Conservation (phyloP, 2,113 vertebrate species). For the Coryphaenoides rupestris region DNA sequence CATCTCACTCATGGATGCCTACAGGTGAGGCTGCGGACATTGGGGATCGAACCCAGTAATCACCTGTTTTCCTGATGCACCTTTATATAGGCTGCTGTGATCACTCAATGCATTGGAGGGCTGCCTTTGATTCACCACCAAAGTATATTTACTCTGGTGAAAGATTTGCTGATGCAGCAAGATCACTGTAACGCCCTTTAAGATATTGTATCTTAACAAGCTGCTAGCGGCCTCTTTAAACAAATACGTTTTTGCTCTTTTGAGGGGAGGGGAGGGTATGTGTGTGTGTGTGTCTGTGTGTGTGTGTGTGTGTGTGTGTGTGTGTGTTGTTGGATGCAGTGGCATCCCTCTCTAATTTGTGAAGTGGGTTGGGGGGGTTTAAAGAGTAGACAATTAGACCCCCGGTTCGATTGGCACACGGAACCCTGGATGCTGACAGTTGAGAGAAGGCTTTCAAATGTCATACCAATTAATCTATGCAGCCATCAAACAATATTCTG, state of each 20-base stretch:
- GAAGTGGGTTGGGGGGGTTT: conserved; percentile 54
- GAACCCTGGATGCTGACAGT: conserved; percentile 67
- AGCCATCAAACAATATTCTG: conserved; percentile 75
- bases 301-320: conserved; percentile 17
- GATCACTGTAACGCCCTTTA: conserved; percentile 60
- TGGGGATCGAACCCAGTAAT: too few species aligned
- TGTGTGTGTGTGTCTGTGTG: too few species aligned
- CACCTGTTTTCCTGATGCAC: too few species aligned
- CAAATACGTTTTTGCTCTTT: conserved; percentile 1
- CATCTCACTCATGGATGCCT: too few species aligned
- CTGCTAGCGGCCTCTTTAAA: conserved; percentile 51
- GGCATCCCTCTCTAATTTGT: conserved; percentile 56
- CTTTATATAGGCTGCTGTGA: too few species aligned
- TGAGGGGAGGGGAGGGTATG: too few species aligned
- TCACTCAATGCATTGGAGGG: too few species aligned
- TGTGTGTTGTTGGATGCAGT: conserved; percentile 48
- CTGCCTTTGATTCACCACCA: conserved; percentile 44
- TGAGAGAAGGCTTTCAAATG: conserved; percentile 70
- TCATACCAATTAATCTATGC: conserved; percentile 75
- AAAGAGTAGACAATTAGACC: conserved; percentile 66
- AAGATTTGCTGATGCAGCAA: conserved; percentile 53
- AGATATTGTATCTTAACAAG: conserved; percentile 57
- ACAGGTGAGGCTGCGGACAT: too few species aligned
- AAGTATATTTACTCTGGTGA: conserved; percentile 31
- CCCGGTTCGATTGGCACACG: conserved; percentile 50